phyloP scores from a whole-genome alignment of 2,113 vertebrate species.

The Semicossyphus pulcher region DNA sequence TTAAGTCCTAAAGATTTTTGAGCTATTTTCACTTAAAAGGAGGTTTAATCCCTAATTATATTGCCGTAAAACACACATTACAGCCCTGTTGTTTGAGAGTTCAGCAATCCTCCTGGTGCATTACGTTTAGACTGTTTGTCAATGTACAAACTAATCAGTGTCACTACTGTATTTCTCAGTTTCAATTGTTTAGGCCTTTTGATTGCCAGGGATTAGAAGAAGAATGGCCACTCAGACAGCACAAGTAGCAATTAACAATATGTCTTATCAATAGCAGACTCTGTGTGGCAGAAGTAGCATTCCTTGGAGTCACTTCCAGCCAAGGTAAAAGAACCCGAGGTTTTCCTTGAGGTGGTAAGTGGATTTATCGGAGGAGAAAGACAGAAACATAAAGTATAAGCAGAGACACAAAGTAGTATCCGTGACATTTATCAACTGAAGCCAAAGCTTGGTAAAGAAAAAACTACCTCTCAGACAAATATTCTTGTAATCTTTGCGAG shows the following conservation, averaged over 20 bases:
- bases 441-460: neutral
- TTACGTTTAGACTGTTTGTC: neutral
- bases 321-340: neutral
- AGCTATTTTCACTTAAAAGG: too few species aligned
- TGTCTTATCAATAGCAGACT: neutral
- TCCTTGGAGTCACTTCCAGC: neutral
- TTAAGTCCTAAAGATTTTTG: too few species aligned
- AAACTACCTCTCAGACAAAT: constrained; percentile 1
- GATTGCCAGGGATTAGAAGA: neutral
- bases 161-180: neutral
- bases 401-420: neutral
- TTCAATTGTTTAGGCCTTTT: neutral
- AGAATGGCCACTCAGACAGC: neutral
- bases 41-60: too few species aligned
- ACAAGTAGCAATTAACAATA: neutral
- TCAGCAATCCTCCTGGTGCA: neutral
- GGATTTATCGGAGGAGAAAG: neutral
- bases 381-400: neutral
- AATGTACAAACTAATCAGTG: neutral
- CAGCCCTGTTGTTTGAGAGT: neutral
- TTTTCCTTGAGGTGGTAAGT: neutral
- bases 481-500: neutral
- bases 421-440: neutral
- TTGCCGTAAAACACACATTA: neutral
- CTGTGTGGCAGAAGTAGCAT: neutral